Conservation (phyloP, 1,140 invertebrate species). For the Pogonomyrmex barbatus region DNA sequence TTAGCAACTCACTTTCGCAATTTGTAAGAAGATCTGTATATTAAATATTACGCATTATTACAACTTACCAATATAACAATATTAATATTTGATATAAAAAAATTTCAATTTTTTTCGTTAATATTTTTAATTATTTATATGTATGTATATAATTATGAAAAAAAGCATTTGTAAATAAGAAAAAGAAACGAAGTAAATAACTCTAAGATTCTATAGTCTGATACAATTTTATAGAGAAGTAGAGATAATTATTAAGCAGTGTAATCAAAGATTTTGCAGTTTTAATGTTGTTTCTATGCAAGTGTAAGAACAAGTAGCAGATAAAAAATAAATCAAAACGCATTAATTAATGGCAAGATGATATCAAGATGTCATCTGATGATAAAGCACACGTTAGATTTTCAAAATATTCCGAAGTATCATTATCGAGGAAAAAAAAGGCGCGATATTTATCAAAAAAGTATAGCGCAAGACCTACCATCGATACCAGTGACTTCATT, state of each 20-base stretch:
- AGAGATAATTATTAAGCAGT: conserved; percentile 8
- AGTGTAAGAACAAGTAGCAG: background rate
- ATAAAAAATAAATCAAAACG: background rate
- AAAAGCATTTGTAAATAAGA: background rate
- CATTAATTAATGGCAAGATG: background rate
- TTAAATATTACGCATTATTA: conserved; percentile 18
- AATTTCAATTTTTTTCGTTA: background rate
- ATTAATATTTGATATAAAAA: conserved; percentile 12
- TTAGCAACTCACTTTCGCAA: conserved; percentile 83
- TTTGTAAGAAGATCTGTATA: conserved; percentile 82
- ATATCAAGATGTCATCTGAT: background rate
- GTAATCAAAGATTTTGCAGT: background rate
- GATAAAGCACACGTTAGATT: background rate
- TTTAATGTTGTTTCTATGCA: background rate
- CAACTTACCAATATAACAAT: conserved; percentile 1
- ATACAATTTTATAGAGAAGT: background rate
- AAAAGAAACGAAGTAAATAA: background rate
- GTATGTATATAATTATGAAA: background rate
- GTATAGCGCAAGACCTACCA: conserved; percentile 75
- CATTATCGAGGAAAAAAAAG: no score
- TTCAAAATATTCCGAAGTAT: background rate
- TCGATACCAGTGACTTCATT: conserved; percentile 84
- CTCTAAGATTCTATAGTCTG: no score
- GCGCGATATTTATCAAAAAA: conserved; percentile 33
- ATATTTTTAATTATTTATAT: background rate